Percentiles rank a stretch among this genome's conserved stretches.
phyloP scores from a whole-genome alignment of 2,888 invertebrate genomes.

The Camponotus fellah region DNA sequence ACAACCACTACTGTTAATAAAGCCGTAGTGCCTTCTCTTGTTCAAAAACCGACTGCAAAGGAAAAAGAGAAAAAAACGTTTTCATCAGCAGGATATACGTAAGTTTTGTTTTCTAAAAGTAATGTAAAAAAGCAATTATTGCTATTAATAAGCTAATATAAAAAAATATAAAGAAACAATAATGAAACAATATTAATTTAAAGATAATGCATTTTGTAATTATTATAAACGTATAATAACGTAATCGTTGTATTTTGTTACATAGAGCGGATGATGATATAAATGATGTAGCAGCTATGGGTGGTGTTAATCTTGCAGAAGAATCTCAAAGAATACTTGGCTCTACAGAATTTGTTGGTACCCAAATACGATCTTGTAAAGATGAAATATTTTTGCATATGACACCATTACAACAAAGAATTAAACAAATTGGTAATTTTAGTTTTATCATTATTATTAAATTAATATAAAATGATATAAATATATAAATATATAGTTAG shows the following conservation, averaged over 20 bases:
- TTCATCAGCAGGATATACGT: constrained; percentile 87
- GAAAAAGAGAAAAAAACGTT: constrained; percentile 92
- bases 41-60: constrained; percentile 89
- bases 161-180: background rate
- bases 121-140: constrained; percentile 82
- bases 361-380: constrained; percentile 95
- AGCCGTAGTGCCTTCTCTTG: constrained; percentile 87
- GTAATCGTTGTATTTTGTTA: background rate
- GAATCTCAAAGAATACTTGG: constrained; percentile 98
- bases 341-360: constrained; percentile 95
- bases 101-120: constrained; percentile 68
- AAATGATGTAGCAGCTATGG: constrained; percentile 99
- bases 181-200: background rate
- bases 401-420: constrained; percentile 91
- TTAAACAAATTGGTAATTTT: constrained; percentile 90
- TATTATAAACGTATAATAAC: background rate
- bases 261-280: constrained; percentile 96
- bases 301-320: constrained; percentile 98
- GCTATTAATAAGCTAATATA: background rate
- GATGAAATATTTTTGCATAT: constrained; percentile 96
- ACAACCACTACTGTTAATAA: constrained; percentile 86
- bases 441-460: background rate
- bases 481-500: background rate
- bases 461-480: background rate
- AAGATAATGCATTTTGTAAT: background rate